These are phyloP conservation scores for Conopomorpha cramerella DNA, from an alignment of 1,140 invertebrate genomes.

Conservation along the genomic window DNA sequence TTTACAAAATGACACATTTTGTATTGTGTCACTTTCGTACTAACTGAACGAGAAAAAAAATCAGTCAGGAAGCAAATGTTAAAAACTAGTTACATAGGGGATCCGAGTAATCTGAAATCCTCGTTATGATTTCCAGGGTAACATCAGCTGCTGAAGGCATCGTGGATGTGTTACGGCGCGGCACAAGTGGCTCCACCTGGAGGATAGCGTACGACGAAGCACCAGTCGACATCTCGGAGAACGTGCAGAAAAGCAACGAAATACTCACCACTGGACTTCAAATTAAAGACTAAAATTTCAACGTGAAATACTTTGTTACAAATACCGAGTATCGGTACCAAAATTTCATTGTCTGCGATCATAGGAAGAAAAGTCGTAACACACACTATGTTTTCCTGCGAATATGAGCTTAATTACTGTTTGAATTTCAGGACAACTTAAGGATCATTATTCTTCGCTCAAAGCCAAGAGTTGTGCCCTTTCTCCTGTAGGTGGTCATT, in stretches of 20 bases:
- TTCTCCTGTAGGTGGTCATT: no score
- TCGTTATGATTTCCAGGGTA: neutral
- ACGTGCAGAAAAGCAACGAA: neutral
- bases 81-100: neutral
- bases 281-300: neutral
- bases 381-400: no score
- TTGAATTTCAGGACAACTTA: no score
- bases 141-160: neutral
- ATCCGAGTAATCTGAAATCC: neutral
- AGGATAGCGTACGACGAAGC: neutral
- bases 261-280: neutral
- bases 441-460: no score
- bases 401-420: no score
- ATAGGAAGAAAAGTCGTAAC: no score
- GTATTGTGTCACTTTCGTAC: no score
- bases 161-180: neutral
- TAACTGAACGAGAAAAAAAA: neutral
- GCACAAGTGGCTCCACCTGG: neutral
- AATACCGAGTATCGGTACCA: no score
- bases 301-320: no score
- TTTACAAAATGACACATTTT: no score
- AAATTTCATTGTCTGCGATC: no score
- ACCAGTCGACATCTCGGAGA: neutral
- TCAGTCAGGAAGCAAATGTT: neutral
- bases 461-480: no score